Base-by-base conservation (phyloP, 2,888 invertebrate species). In the Hirtodrosophila duncani region DNA sequence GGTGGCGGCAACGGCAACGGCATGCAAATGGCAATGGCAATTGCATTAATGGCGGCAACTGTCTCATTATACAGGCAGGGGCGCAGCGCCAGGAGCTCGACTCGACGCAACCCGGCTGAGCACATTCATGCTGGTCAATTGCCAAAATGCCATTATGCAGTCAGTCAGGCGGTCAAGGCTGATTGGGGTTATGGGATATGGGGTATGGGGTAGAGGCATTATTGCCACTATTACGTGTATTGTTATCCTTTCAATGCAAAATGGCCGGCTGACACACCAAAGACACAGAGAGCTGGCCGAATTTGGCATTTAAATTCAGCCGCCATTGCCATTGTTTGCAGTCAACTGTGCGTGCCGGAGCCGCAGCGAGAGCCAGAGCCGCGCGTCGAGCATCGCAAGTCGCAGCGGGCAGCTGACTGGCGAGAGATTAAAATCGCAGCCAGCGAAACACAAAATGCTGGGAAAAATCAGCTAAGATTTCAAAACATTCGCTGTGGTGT, bases 61-160 rank as follows among this genome's bases (percentile, higher is more conserved):
- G 39, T 41, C 56, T 63, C 78, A 80, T 80, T 78, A 78, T 69
- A 29, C 72, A 48, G 57, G 50, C 68, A 52, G 52, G 43, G 52
- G 48, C 11, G 17, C 14, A 7, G 11, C 11, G 26, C 13, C 3
- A 36, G 36, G 39, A n/a, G 36, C 16, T 27, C 17, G 18, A 26
- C 16, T 26, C 31, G 41, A 66, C 16, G 30, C 17, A 17, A 26
- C 16, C 21, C 31, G 41, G 62, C 42, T 57, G 69, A 61, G 63
- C 74, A 56, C 52, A 77, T 72, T 77, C 65, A 80, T 78, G 74
- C 81, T 78, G 74, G 75, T 75, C 75, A 77, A 81, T 79, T 79
- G 79, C 79, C 75, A 67, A 65, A 70, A 52, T 72, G 72, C 38
- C 72, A 71, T 71, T 72, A 72, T 75, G 36, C 37, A 48, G 45